Evolutionary conservation across 2,113 vertebrate species (phyloP), one percentile per base, ranked within the genome.

Genomic region (Lagopus muta): DNA sequence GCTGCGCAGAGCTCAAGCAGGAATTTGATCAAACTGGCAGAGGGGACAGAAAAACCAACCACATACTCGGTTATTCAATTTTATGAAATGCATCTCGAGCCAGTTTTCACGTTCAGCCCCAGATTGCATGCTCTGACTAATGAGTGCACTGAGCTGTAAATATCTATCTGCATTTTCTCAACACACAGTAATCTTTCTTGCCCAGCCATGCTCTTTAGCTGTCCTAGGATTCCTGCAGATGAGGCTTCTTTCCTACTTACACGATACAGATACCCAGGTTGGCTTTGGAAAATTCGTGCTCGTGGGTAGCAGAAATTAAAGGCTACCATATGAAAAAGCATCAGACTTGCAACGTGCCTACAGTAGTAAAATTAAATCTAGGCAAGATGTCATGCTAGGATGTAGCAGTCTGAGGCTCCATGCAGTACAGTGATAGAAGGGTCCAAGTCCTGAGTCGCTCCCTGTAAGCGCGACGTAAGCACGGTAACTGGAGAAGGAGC

Each of bases 281-380:
- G 79, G 57, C 66, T 66, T 52, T 36, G 25, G 34, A 64, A 81
- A 81, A 19, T 48, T 57, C 38, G n/a, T 86, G 48, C 45, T 83
- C 1, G 0, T 3, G 16, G 36, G 57, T 2, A 65, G 25, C 32
- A 89, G 61, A 55, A 67, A 67, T 34, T 17, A 75, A 34, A 89
- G 57, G 67, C 3, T 4, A 61, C 22, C 15, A 10, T 30, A 38
- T 88, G 45, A 70, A 55, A 52, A 75, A 1, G 10, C 40, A 54
- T 10, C 45, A 58, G 64, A 17, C 12, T 4, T 14, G n/a, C 2
- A 2, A 73, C 0, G 0, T 36, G 38, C 57, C 40, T 32, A 6
- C 13, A 34, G 13, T 8, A 52, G 42, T 5, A 32, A 47, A 79
- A 43, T 6, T n/a, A 19, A 75, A 42, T 32, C 36, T 54, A 45